These are phyloP conservation scores for Trematomus loennbergii DNA, from an alignment of 2,113 vertebrate genomes.

Conservation along the genomic window DNA sequence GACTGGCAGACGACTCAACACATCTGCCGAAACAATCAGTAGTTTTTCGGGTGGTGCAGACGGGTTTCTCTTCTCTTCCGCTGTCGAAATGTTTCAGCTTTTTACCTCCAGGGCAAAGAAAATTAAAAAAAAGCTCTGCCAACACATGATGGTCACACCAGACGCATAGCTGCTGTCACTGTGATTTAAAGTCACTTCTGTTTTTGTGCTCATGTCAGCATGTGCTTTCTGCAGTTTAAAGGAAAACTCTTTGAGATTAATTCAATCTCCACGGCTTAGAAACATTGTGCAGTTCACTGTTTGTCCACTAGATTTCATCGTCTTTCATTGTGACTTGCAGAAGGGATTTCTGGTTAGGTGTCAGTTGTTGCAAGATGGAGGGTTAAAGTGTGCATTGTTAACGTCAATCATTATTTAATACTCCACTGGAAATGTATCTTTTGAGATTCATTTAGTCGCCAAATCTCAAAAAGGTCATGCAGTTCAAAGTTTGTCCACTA, in stretches of 20 bases:
- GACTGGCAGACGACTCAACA: background rate
- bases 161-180: background rate
- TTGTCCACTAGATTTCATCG: too few relatives aligned
- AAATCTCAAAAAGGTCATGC: too few relatives aligned
- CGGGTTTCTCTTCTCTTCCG: background rate
- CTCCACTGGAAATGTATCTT: too few relatives aligned
- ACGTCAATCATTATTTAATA: too few relatives aligned
- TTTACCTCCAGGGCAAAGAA: conserved; percentile 13
- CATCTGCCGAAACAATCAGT: conserved; percentile 35
- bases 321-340: too few relatives aligned
- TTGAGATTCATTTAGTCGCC: too few relatives aligned
- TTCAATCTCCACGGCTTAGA: too few relatives aligned
- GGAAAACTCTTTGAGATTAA: background rate
- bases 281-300: too few relatives aligned
- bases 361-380: too few relatives aligned
- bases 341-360: too few relatives aligned
- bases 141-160: background rate
- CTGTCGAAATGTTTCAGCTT: background rate
- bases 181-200: background rate
- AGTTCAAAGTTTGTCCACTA: too few relatives aligned
- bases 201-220: background rate
- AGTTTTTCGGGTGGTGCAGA: background rate
- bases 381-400: too few relatives aligned
- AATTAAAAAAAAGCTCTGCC: background rate
- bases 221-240: background rate